Conservation (phyloP, 2,797 vertebrate genomes). For the Peromyscus aztecus region DNA sequence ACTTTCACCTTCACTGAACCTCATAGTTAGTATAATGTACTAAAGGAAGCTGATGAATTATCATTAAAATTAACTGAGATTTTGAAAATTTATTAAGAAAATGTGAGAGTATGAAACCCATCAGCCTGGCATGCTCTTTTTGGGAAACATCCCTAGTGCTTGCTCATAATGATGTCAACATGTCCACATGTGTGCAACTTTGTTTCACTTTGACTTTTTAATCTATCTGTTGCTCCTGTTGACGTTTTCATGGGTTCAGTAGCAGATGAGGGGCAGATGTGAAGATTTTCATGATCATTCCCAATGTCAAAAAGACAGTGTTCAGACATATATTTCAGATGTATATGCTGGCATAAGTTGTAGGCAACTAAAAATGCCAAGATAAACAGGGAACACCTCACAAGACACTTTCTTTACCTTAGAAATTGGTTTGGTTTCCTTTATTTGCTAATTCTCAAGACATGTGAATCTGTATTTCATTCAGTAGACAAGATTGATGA, state of each 20-base stretch:
- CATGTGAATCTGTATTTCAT: conserved; percentile 31
- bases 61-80: not conserved
- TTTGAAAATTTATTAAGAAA: not conserved
- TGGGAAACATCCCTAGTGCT: not conserved
- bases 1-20: not conserved
- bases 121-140: not conserved
- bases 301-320: not conserved
- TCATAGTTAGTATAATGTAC: not conserved
- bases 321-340: conserved; percentile 22
- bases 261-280: not conserved
- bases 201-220: not conserved
- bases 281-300: not conserved
- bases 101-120: not conserved
- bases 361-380: conserved; percentile 59
- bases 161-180: not conserved
- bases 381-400: conserved; percentile 22
- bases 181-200: not conserved
- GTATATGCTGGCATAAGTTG: not conserved
- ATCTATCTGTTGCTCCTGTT: not conserved
- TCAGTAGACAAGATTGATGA: conserved; percentile 32
- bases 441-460: conserved; percentile 63
- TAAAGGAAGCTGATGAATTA: not conserved
- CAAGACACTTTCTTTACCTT: not conserved
- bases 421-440: conserved; percentile 48
- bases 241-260: not conserved